Base-by-base conservation (phyloP, 2,797 vertebrate genomes). In the Muscicapa striata region DNA sequence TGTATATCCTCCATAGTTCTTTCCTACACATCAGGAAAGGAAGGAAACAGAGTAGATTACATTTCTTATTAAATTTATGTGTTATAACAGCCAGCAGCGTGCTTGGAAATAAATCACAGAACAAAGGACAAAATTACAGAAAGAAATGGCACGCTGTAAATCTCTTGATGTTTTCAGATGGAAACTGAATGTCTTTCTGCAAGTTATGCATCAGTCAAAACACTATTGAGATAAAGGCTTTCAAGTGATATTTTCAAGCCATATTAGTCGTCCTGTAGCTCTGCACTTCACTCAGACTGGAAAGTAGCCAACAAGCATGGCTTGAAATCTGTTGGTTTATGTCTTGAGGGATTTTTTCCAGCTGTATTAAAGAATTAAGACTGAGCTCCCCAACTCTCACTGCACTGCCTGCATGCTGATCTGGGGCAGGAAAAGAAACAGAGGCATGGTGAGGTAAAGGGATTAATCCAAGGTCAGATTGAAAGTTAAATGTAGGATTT, bases 361-460 rank as follows among this genome's bases (percentile, higher is more conserved):
- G 87, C 95, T 96, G 91, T 95, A 96, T 95, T 96, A 95, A 93
- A 92, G 93, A 94, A 91, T 93, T 96, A 93, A 94, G 87, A 91
- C 43, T 21, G 36, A 93, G 69, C 61, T 94, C 69, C 89, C 55
- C 76, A 93, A 70, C 88, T 78, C 94, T 89, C 58, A 51, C 51
- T 90, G 73, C 82, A 20, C 73, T 88, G 87, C 84, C 89, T 89
- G 79, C 94, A 78, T 85, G 95, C 93, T 96, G 95, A 94, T 94
- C 85, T 3, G 3, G 62, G 81, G 84, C 90, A 83, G 93, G 69
- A 95, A 87, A 94, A 90, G 94, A 92, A 96, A 95, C 93, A 87
- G 88, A 95, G 70, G 90, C 92, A 95, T 87, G 76, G 81, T 89
- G 94, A 94, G 82, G 90, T 96, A 94, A 95, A 94, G 76, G 87